Base-by-base conservation (phyloP, 1,140 invertebrate species). In the Drosophila sulfurigaster region DNA sequence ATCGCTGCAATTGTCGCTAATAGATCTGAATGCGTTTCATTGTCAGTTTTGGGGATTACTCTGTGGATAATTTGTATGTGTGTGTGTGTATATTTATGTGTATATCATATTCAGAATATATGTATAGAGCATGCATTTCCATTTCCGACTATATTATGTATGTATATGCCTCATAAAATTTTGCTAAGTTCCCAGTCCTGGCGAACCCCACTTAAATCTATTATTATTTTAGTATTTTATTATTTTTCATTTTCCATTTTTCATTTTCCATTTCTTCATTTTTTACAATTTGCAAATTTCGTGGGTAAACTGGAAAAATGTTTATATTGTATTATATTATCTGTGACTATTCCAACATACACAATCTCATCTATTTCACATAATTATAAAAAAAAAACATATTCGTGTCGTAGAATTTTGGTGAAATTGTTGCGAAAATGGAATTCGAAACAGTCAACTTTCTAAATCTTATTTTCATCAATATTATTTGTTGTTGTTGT, bases 201-300 rank as follows among this genome's bases (percentile, higher is more conserved):
- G 67, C 45, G 58, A 67, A 80, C 59, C 59, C 69, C 74, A 43
- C 79, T 82, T 82, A 82, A 65, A 52, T 11, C 75, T 82, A 82
- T 54, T 43, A 35, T 49, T 41, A 49, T 58, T 46, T 32, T 57
- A 20, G 10, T 13, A 45, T 62, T 52, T 13, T 13, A 45, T 62
- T 52, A 25, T 46, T 65, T 5, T 45, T 45, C 11, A 20, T 49
- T 60, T 4, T 51, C 5, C 32, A 3, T 49, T 60, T 4, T 51
- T 2, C 32, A 3, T 35, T n/a, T 66, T 60, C 49, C 20, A 25
- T 74, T 35, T 11, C 2, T 35, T 28, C 8, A 5, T 20, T 58
- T 65, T 72, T 32, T 51, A 72, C 52, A 66, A 6, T 65, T 57
- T 13, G 35, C 38, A 52, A 52, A 49, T 35, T 15, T 66, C 25